Conservation (phyloP, 2,113 vertebrate species). For the Dicerorhinus sumatrensis region DNA sequence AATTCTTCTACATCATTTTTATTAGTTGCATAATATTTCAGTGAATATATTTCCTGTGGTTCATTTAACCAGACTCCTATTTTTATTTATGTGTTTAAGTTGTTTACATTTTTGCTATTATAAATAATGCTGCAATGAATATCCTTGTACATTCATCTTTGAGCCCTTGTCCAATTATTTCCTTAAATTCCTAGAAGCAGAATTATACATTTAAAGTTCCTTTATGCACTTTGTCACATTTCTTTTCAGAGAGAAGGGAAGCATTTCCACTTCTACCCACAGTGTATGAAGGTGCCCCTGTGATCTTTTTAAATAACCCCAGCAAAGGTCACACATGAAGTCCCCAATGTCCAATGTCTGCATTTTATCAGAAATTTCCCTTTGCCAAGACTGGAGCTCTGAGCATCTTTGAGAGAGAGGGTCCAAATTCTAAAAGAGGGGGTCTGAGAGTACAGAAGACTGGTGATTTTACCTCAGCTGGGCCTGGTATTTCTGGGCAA, state of each 20-base stretch:
- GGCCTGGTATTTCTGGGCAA: neutral
- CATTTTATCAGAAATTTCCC: neutral
- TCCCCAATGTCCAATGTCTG: neutral
- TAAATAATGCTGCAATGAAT: neutral
- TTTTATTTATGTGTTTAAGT: conserved; percentile 45
- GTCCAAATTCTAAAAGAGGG: neutral
- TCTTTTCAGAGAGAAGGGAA: neutral
- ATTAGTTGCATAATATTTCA: conserved; percentile 59
- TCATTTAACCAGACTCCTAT: conserved; percentile 33
- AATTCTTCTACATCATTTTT: conserved; percentile 47
- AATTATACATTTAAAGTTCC: neutral
- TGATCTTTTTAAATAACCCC: neutral
- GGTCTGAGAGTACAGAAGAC: neutral
- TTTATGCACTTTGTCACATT: neutral
- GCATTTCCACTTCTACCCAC: neutral
- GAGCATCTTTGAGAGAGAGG: neutral
- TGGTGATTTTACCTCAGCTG: neutral
- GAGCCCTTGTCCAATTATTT: conserved; percentile 2
- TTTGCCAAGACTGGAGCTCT: neutral
- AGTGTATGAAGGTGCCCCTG: neutral
- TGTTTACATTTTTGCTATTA: conserved; percentile 18
- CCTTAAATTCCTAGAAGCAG: conserved; percentile 29
- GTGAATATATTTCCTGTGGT: neutral
- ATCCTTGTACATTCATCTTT: neutral
- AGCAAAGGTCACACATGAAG: neutral